phyloP scores from a whole-genome alignment of 2,888 invertebrate genomes.

The Acrobasis suavella region DNA sequence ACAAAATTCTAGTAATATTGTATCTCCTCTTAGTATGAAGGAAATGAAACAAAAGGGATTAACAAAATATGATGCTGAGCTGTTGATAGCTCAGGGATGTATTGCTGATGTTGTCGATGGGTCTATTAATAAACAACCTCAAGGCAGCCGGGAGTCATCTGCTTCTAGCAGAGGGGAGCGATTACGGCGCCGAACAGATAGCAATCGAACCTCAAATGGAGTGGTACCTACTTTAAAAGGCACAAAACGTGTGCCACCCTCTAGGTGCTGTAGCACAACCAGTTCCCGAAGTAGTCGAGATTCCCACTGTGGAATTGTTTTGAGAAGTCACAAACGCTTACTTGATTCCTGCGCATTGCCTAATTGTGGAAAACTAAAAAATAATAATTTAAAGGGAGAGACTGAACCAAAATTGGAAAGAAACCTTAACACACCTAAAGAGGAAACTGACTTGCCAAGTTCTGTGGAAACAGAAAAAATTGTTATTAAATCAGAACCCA shows the following conservation, averaged over 20 bases:
- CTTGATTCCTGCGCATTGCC: constrained; percentile 58
- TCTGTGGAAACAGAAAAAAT: constrained; percentile 50
- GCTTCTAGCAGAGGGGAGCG: constrained; percentile 69
- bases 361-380: constrained; percentile 58
- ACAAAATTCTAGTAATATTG: constrained; percentile 70
- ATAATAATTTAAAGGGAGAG: constrained; percentile 46
- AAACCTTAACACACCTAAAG: constrained; percentile 56
- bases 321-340: constrained; percentile 84
- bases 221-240: constrained; percentile 56
- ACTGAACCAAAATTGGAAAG: constrained; percentile 57
- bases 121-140: constrained; percentile 55
- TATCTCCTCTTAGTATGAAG: constrained; percentile 90
- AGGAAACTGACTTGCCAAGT: constrained; percentile 55
- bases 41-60: constrained; percentile 92
- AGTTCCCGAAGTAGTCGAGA: constrained; percentile 78
- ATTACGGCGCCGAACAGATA: constrained; percentile 61
- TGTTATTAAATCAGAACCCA: constrained; percentile 51
- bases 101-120: constrained; percentile 85
- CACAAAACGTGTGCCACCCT: constrained; percentile 57
- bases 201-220: constrained; percentile 53
- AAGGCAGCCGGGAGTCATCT: constrained; percentile 73
- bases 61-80: constrained; percentile 94
- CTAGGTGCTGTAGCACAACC: constrained; percentile 71
- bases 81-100: constrained; percentile 91
- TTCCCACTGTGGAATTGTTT: constrained; percentile 80